Percentiles rank a stretch among this genome's conserved stretches.
Evolutionary conservation across 2,113 vertebrate genomes (phyloP).

Genomic region (Zingel zingel): DNA sequence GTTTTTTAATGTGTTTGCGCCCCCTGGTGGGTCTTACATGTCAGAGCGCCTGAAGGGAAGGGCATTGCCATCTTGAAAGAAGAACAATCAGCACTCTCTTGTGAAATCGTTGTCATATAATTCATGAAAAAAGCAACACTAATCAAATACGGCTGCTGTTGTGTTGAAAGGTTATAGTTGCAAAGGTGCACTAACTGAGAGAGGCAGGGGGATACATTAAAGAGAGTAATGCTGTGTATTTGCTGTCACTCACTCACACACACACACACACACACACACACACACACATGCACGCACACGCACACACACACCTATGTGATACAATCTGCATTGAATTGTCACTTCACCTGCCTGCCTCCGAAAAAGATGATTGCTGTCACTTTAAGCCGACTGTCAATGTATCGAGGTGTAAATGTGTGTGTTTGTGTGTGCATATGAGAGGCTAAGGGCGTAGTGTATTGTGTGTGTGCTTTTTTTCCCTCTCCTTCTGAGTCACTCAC

Average conservation of each 20-base stretch:
- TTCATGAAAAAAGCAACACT: conserved; percentile 18
- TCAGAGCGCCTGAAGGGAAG: neutral
- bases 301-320: conserved; percentile 11
- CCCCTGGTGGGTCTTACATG: conserved; percentile 53
- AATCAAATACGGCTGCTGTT: conserved; percentile 28
- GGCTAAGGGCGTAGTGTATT: neutral
- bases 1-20: conserved; percentile 55
- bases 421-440: neutral
- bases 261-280: conserved; percentile 6
- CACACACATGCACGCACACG: conserved; percentile 19
- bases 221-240: conserved; percentile 5
- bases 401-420: conserved; percentile 14
- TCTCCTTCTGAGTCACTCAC: conserved; percentile 44
- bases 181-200: conserved; percentile 12
- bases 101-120: conserved; percentile 20
- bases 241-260: conserved; percentile 12
- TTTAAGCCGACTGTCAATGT: neutral
- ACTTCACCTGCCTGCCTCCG: conserved; percentile 31
- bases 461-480: conserved; percentile 5
- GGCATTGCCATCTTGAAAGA: neutral
- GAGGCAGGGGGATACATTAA: neutral
- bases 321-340: conserved; percentile 23
- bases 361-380: conserved; percentile 48
- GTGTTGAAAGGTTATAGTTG: conserved; percentile 12
- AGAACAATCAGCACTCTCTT: neutral